Base-by-base conservation (phyloP, 2,888 invertebrate genomes). In the Anoplius nigerrimus region DNA sequence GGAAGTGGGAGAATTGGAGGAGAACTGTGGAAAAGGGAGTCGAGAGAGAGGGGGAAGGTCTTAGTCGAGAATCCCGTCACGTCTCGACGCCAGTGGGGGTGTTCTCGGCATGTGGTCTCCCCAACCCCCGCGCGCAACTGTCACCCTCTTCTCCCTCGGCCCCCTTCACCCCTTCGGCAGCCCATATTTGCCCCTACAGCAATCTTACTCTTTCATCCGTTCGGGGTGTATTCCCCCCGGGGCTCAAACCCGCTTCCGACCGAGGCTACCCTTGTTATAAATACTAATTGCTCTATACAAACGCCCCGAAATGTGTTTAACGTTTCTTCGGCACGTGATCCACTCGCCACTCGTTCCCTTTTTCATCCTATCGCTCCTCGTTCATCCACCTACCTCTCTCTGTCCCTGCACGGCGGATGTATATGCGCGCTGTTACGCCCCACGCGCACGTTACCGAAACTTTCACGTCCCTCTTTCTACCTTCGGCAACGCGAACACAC, bases 201-300 rank as follows among this genome's bases (percentile, higher is more conserved):
- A 62, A 69, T 70, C 63, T 64, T 61, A 53, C 72, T 70, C 63
- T 75, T 67, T 69, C 67, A 55, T 64, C 60, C 59, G 66, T 60
- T 60, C 54, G 56, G 48, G 46, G 22, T 67, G 54, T 66, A 52
- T 69, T 60, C 67, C 75, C 70, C 68, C 45, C 56, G 60, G n/a
- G 63, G 53, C 56, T 67, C 66, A 60, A 70, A 63, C 63, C 67
- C 60, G 62, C 71, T 73, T 70, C 62, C 76, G 66, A 78, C 73
- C 78, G 71, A 78, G 72, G 71, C 77, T 66, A 71, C 82, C 82
- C 82, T 83, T 82, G 82, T 86, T 85, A 83, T 84, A 84, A 85
- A 86, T 84, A 85, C 86, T 85, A 86, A 86, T 85, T 85, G 84
- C 84, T 82, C 83, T 75, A 81, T 84, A 85, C 84, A 85, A 84